Conservation (phyloP, 2,888 invertebrate genomes). For the Silvanus unidentatus region DNA sequence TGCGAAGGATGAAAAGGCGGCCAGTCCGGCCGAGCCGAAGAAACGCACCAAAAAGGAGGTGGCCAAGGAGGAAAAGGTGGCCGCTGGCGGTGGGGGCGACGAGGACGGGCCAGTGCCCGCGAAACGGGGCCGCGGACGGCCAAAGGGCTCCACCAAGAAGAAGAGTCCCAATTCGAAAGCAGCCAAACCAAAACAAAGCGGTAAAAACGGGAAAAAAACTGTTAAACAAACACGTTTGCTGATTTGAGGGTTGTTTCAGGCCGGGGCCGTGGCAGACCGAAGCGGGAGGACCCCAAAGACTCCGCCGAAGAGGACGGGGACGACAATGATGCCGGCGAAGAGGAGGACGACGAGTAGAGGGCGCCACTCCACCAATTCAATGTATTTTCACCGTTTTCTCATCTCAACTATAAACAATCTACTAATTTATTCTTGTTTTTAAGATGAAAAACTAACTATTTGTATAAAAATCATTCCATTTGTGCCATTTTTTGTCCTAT, state of each 20-base stretch:
- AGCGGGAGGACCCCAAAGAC: constrained; percentile 44
- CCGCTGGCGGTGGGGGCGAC: constrained; percentile 12
- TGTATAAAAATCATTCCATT: too few species aligned
- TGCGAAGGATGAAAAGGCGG: constrained; percentile 26
- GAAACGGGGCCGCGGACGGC: constrained; percentile 53
- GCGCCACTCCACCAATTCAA: constrained; percentile 6
- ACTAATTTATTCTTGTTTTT: too few species aligned
- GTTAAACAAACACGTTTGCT: too few species aligned
- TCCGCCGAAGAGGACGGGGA: constrained; percentile 45
- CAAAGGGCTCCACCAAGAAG: constrained; percentile 51
- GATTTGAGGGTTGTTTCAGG: constrained; percentile 11
- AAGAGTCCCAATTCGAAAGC: constrained; percentile 42
- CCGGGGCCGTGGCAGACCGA: constrained; percentile 47
- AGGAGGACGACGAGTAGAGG: constrained; percentile 40
- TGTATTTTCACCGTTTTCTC: too few species aligned
- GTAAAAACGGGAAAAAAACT: too few species aligned
- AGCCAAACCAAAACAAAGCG: constrained; percentile 30
- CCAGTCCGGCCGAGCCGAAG: constrained; percentile 20
- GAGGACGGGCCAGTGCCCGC: constrained; percentile 42
- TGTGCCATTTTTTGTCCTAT: too few species aligned
- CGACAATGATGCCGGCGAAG: constrained; percentile 40
- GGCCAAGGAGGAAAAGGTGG: constrained; percentile 27
- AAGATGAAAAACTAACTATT: too few species aligned
- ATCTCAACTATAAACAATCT: too few species aligned
- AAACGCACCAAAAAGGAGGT: constrained; percentile 31